Evolutionary conservation across 2,797 vertebrate species (phyloP).

Genomic region (Mallotus villosus): DNA sequence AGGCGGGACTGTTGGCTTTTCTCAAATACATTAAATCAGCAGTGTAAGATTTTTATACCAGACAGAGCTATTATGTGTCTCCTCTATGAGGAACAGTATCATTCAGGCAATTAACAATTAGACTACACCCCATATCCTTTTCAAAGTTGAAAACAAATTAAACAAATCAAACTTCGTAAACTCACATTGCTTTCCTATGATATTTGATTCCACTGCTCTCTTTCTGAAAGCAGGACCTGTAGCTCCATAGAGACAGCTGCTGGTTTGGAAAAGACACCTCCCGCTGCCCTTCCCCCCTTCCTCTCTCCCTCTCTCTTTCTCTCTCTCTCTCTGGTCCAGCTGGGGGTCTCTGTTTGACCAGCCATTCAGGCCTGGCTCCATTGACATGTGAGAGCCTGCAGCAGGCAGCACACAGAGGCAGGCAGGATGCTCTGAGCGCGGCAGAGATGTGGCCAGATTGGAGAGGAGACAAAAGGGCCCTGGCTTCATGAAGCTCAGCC

Average conservation of each 20-base stretch:
- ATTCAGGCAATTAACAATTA: too few species aligned
- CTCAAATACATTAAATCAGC: neutral
- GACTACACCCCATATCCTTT: too few species aligned
- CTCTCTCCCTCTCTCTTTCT: conserved; percentile 24
- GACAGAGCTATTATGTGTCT: too few species aligned
- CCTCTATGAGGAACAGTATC: too few species aligned
- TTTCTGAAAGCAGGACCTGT: neutral
- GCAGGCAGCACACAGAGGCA: conserved; percentile 38
- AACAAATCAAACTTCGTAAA: too few species aligned
- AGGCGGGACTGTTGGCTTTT: neutral
- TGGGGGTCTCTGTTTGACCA: conserved; percentile 47
- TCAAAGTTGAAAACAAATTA: too few species aligned
- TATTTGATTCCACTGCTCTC: neutral
- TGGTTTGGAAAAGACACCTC: conserved; percentile 17
- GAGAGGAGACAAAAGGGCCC: conserved; percentile 59
- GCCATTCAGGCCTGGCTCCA: conserved; percentile 19
- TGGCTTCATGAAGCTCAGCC: conserved; percentile 53
- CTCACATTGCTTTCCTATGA: too few species aligned
- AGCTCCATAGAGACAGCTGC: conserved; percentile 9
- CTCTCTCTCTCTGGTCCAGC: conserved; percentile 22
- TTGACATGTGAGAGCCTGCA: conserved; percentile 57
- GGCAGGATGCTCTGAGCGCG: conserved; percentile 40
- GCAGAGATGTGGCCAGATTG: conserved; percentile 62
- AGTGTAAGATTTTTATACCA: too few species aligned
- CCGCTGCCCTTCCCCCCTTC: conserved; percentile 14